phyloP scores from a whole-genome alignment of 2,113 vertebrate genomes.

The Chloropsis cyanopogon region DNA sequence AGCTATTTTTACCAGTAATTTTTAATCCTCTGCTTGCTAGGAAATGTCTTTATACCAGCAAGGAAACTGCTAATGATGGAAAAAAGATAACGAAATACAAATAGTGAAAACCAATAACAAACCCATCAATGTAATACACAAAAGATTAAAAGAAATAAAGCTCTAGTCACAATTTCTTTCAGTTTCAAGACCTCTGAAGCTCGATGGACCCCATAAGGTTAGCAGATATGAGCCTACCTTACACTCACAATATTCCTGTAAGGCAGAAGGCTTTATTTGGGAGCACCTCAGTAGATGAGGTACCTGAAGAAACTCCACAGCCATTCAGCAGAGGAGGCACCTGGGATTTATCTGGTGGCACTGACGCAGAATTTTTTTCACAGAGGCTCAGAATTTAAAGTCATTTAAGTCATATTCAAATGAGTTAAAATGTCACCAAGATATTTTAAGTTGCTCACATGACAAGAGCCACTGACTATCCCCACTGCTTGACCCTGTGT shows the following conservation, averaged over 20 bases:
- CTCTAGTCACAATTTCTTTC: neutral
- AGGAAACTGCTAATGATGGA: neutral
- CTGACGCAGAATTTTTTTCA: neutral
- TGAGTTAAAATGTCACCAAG: neutral
- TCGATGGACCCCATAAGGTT: fast-evolving
- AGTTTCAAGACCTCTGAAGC: neutral
- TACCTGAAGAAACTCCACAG: neutral
- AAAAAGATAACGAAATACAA: neutral
- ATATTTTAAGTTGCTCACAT: neutral
- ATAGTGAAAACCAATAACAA: neutral
- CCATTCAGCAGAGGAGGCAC: neutral
- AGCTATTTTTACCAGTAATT: neutral
- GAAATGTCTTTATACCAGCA: neutral
- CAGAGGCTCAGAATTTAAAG: neutral
- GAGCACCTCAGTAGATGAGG: neutral
- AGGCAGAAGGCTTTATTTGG: neutral
- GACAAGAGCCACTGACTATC: neutral
- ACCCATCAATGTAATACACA: neutral
- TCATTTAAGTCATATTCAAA: too few species aligned
- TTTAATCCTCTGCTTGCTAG: neutral
- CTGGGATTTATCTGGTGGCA: neutral
- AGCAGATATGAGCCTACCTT: neutral
- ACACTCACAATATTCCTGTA: neutral
- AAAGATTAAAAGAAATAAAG: neutral
- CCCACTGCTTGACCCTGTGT: neutral